These are phyloP conservation scores for Orius laevigatus DNA, from an alignment of 1,140 invertebrate genomes.

Conservation along the genomic window DNA sequence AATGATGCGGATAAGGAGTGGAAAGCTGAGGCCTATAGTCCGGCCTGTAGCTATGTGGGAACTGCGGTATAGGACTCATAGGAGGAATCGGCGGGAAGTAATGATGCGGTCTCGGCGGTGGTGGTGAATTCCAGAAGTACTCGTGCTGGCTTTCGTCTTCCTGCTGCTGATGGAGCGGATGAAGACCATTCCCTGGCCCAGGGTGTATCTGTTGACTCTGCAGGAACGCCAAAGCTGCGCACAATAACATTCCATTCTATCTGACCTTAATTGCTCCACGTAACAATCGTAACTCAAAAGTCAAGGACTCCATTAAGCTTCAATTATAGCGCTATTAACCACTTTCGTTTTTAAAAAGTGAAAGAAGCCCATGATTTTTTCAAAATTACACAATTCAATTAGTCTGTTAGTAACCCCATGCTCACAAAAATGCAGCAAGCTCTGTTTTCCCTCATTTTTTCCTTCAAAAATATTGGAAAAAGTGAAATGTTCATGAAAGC, in stretches of 20 bases:
- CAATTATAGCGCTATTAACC: no score
- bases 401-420: no score
- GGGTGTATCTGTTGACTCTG: slow-evolving; percentile 3
- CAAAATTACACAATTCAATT: no score
- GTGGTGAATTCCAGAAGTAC: slow-evolving; percentile 11
- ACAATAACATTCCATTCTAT: slow-evolving; percentile 1
- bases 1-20: slow-evolving; percentile 2
- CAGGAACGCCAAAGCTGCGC: slow-evolving; percentile 11
- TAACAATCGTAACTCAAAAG: neutral
- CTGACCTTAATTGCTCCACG: neutral
- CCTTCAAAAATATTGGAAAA: no score
- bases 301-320: neutral
- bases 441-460: no score
- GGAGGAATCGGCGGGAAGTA: neutral
- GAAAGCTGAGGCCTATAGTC: slow-evolving; percentile 1
- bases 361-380: no score
- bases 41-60: neutral
- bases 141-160: slow-evolving; percentile 12
- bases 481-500: no score
- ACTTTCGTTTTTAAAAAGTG: no score
- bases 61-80: neutral
- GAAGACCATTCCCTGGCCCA: neutral
- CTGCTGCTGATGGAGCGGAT: neutral
- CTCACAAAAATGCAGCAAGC: no score
- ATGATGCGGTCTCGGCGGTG: neutral